These are phyloP conservation scores for Trypoxylon attenuatum DNA, from an alignment of 2,888 invertebrate species.

Conservation along the genomic window DNA sequence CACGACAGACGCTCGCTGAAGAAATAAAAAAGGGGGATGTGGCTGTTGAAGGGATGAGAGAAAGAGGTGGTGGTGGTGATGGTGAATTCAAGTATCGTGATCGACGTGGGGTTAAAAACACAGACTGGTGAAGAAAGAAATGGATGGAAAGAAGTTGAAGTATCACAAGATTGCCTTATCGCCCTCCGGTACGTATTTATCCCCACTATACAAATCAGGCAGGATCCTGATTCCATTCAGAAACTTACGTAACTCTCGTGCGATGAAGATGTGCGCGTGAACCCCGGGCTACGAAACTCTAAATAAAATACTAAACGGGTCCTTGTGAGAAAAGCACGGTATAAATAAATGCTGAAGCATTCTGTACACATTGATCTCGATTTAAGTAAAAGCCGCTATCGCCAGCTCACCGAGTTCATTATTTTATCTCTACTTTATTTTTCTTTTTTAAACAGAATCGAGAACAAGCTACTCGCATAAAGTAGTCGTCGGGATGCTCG, in stretches of 20 bases:
- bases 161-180: constrained; percentile 71
- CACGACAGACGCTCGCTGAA: constrained; percentile 66
- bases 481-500: background rate
- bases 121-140: constrained; percentile 42
- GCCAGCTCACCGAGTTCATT: constrained; percentile 39
- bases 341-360: constrained; percentile 74
- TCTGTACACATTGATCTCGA: constrained; percentile 66
- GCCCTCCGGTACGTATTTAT: constrained; percentile 16
- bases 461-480: background rate
- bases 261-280: constrained; percentile 44
- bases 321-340: constrained; percentile 67
- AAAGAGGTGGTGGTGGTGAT: constrained; percentile 21
- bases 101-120: constrained; percentile 34
- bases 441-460: background rate
- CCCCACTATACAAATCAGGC: background rate
- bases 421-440: background rate
- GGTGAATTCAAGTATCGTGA: constrained; percentile 30
- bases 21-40: constrained; percentile 41
- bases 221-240: constrained; percentile 30
- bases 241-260: constrained; percentile 34
- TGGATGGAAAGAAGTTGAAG: constrained; percentile 58
- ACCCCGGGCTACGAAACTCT: constrained; percentile 56
- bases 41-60: constrained; percentile 26
- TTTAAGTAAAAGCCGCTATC: constrained; percentile 74
- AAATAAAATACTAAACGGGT: constrained; percentile 70